These are phyloP conservation scores for Fulmarus glacialis DNA, from an alignment of 2,113 vertebrate species.

Conservation along the genomic window DNA sequence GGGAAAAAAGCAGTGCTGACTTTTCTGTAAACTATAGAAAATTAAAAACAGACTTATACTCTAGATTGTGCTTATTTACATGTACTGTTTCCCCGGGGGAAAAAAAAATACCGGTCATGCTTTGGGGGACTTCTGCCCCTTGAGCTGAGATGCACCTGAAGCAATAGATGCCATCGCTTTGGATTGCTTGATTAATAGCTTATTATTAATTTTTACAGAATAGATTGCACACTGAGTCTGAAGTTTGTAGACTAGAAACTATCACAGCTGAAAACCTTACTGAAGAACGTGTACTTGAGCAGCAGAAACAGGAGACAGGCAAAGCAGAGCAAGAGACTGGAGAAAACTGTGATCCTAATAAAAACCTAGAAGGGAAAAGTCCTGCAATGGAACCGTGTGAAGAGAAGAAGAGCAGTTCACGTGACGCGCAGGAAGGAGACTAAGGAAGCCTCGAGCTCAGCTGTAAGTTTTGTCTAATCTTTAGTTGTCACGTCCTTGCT, in stretches of 20 bases:
- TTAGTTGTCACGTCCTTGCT: neutral
- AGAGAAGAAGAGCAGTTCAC: neutral
- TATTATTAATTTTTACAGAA: constrained; percentile 44
- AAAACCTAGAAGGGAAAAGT: neutral
- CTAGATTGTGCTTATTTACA: neutral
- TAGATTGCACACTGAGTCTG: neutral
- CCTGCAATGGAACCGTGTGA: rapidly evolving
- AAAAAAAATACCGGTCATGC: neutral
- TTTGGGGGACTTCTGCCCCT: neutral
- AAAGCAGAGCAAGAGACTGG: neutral
- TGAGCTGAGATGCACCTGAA: neutral
- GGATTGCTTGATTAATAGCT: neutral
- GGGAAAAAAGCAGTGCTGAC: neutral
- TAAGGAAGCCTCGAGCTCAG: neutral
- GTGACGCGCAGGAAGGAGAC: neutral
- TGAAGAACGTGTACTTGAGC: neutral
- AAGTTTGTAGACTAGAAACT: neutral
- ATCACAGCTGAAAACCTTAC: neutral
- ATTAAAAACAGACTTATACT: neutral
- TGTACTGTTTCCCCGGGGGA: neutral
- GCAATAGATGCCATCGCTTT: neutral
- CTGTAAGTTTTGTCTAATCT: constrained; percentile 16
- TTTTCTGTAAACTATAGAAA: neutral
- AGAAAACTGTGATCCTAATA: neutral
- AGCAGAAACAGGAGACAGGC: neutral